Evolutionary conservation across 2,888 invertebrate genomes (phyloP).

Genomic region (Drosophila atripex): DNA sequence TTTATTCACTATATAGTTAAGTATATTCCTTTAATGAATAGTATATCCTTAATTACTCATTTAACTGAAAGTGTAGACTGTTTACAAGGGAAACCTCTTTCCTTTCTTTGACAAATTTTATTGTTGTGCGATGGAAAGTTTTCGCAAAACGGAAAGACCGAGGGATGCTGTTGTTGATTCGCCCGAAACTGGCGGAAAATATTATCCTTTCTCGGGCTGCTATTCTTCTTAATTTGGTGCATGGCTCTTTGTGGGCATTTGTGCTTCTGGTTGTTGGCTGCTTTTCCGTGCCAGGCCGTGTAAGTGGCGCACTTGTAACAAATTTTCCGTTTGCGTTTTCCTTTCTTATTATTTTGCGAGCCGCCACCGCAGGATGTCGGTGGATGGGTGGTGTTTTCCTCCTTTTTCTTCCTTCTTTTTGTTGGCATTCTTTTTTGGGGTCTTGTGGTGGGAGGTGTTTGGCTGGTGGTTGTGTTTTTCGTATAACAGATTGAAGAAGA

Average conservation of each 20-base stretch:
- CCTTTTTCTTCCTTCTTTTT: neutral
- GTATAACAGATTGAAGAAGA: slow-evolving; percentile 70
- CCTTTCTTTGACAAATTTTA: neutral
- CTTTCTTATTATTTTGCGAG: slow-evolving; percentile 47
- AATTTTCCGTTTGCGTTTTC: slow-evolving; percentile 65
- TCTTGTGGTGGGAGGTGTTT: slow-evolving; percentile 34
- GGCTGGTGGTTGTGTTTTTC: slow-evolving; percentile 65
- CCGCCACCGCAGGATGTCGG: slow-evolving; percentile 37
- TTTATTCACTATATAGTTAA: too few species aligned
- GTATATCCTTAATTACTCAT: neutral
- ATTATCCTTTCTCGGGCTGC: slow-evolving; percentile 47
- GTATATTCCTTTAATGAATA: neutral
- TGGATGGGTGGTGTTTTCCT: slow-evolving; percentile 12
- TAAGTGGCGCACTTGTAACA: slow-evolving; percentile 62
- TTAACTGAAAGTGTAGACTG: neutral
- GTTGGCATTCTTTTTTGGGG: neutral
- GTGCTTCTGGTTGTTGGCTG: slow-evolving; percentile 23
- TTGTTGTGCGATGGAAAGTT: slow-evolving; percentile 1
- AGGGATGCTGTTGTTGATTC: slow-evolving; percentile 6
- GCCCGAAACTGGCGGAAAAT: slow-evolving; percentile 1
- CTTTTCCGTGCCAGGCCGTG: slow-evolving; percentile 61
- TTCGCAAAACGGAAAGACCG: neutral
- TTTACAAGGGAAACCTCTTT: neutral
- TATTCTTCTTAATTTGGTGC: slow-evolving; percentile 55
- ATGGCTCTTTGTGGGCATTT: slow-evolving; percentile 8